Evolutionary conservation across 2,888 invertebrate species (phyloP).

Genomic region (Drosophila mimetica): DNA sequence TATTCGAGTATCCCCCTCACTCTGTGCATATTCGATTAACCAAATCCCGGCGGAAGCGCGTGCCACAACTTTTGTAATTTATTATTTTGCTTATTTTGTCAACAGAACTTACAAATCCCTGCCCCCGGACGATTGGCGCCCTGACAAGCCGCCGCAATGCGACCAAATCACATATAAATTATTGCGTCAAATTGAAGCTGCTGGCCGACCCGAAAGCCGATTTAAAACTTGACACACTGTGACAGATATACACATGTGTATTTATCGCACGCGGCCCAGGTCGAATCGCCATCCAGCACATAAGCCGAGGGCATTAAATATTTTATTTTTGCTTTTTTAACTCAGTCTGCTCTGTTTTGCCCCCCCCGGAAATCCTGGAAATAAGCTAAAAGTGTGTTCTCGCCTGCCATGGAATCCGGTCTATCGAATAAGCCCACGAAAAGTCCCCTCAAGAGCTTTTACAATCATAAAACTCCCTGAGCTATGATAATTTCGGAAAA

Average conservation of each 20-base stretch:
- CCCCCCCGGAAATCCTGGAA: not conserved
- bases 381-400: conserved; percentile 6
- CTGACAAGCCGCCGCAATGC: conserved; percentile 50
- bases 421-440: not conserved
- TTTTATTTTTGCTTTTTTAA: conserved; percentile 37
- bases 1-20: not conserved
- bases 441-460: not conserved
- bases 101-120: conserved; percentile 65
- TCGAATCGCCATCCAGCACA: conserved; percentile 20
- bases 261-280: conserved; percentile 37
- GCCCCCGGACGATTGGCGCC: conserved; percentile 18
- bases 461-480: not conserved
- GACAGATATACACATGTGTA: conserved; percentile 38
- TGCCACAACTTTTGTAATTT: conserved; percentile 67
- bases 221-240: conserved; percentile 52
- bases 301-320: conserved; percentile 49
- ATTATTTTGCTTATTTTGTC: conserved; percentile 78
- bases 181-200: conserved; percentile 64
- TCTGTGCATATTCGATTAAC: conserved; percentile 73
- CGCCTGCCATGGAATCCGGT: conserved; percentile 12
- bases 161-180: conserved; percentile 64
- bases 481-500: not conserved
- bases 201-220: conserved; percentile 55
- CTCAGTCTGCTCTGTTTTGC: conserved; percentile 6
- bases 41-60: conserved; percentile 55